Evolutionary conservation across 2,888 invertebrate genomes (phyloP), one percentile per base, ranked within the genome.

Genomic region (Acleris emargana): DNA sequence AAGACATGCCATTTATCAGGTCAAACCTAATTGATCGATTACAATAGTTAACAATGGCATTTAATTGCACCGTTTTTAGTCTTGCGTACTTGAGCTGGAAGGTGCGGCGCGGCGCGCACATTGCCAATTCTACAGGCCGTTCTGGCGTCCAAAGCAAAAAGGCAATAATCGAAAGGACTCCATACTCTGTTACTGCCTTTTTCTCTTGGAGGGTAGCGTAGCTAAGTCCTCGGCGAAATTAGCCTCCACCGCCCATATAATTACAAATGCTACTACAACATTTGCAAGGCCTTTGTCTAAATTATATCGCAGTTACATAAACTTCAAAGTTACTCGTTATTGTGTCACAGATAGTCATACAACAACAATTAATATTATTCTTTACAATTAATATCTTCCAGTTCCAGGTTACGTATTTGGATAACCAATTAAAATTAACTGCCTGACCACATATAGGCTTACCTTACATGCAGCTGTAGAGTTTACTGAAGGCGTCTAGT

Each of bases 231-330:
- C 53, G 25, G 42, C 38, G 5, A 54, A 42, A 55, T 47, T 16
- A 25, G 25, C 25, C 22, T 49, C 25, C 52, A 25, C 51, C 22
- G 54, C 20, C 38, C 28, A 47, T 32, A 53, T 63, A 63, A 58
- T 63, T 47, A 52, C 52, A 17, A 58, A 47, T 45, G 58, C 45
- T 47, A 63, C 17, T 57, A 17, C 57, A 22, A 20, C 9, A 20
- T 20, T 42, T 42, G 42, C 54, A 63, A 63, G 52, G 57, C 58
- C 57, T 58, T 47, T 47, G 58, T 63, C 45, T 63, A 38, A 58
- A 50, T 58, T 47, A 58, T 58, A 38, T 47, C 58, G 45, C 52
- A 38, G 63, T 52, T 58, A 58, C 38, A 58, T 58, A 53, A 58
- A 58, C 38, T 25, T 47, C 22, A 45, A 45, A 38, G 45, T 52